Evolutionary conservation across 2,888 invertebrate genomes (phyloP).

Genomic region (Philereme vetulata): DNA sequence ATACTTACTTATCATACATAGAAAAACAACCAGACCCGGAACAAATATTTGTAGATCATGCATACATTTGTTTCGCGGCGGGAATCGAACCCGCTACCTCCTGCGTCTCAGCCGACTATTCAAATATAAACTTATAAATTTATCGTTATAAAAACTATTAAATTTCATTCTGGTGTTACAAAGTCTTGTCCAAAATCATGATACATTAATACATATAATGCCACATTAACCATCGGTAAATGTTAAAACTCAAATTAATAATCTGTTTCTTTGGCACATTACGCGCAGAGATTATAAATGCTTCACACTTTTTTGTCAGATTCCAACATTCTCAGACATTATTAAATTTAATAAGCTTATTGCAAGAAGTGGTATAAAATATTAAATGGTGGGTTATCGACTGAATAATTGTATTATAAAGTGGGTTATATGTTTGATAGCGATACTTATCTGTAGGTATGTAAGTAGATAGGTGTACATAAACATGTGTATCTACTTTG

Average conservation of each 20-base stretch:
- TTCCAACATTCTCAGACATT: slow-evolving; percentile 9
- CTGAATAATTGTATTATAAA: not conserved
- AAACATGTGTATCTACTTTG: too few relatives aligned
- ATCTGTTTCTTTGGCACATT: slow-evolving; percentile 2
- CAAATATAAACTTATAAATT: too few relatives aligned
- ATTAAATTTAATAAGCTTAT: slow-evolving; percentile 26
- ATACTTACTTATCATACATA: too few relatives aligned
- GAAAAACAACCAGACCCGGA: too few relatives aligned
- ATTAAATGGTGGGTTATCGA: slow-evolving; percentile 6
- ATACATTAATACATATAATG: too few relatives aligned
- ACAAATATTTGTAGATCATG: too few relatives aligned
- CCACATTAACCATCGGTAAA: not conserved
- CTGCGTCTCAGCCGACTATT: too few relatives aligned
- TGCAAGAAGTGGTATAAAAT: slow-evolving; percentile 8
- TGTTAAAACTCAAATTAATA: not conserved
- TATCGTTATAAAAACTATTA: too few relatives aligned
- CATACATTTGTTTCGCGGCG: too few relatives aligned
- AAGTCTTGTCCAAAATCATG: too few relatives aligned
- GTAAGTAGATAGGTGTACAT: not conserved
- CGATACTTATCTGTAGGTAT: slow-evolving; percentile 6
- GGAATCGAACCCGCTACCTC: too few relatives aligned
- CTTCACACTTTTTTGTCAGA: slow-evolving; percentile 18
- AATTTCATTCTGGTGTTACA: too few relatives aligned
- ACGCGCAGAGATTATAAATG: slow-evolving; percentile 6
- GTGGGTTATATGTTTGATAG: not conserved